phyloP scores from a whole-genome alignment of 1,140 invertebrate genomes.

The Bombus superbus region DNA sequence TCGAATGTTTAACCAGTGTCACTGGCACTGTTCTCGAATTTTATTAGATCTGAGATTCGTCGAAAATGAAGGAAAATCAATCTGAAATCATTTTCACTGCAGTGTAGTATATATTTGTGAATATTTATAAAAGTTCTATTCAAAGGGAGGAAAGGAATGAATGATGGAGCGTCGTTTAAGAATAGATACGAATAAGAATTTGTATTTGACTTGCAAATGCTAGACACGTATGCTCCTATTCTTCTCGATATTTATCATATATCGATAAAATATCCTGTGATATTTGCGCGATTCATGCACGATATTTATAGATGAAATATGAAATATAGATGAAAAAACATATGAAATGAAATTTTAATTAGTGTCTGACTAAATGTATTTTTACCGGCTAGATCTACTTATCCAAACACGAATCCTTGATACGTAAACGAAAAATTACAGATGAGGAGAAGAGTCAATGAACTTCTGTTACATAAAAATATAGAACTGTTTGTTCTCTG shows the following conservation, averaged over 20 bases:
- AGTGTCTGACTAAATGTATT: background rate
- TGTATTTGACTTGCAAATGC: too few species aligned
- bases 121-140: too few species aligned
- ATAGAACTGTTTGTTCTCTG: background rate
- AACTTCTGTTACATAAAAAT: too few species aligned
- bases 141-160: too few species aligned
- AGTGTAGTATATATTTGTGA: too few species aligned
- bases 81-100: background rate
- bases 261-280: too few species aligned
- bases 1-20: conserved; percentile 6
- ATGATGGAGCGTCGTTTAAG: too few species aligned
- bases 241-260: too few species aligned
- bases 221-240: too few species aligned
- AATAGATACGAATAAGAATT: too few species aligned
- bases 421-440: background rate
- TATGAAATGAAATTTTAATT: background rate
- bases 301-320: background rate
- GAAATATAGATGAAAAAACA: too few species aligned
- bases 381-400: background rate
- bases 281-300: background rate
- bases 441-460: too few species aligned
- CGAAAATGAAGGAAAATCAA: background rate
- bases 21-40: background rate
- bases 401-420: background rate
- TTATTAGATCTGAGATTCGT: background rate